Evolutionary conservation across 2,113 vertebrate genomes (phyloP), one percentile per base, ranked within the genome.

Genomic region (Prunella himalayana): DNA sequence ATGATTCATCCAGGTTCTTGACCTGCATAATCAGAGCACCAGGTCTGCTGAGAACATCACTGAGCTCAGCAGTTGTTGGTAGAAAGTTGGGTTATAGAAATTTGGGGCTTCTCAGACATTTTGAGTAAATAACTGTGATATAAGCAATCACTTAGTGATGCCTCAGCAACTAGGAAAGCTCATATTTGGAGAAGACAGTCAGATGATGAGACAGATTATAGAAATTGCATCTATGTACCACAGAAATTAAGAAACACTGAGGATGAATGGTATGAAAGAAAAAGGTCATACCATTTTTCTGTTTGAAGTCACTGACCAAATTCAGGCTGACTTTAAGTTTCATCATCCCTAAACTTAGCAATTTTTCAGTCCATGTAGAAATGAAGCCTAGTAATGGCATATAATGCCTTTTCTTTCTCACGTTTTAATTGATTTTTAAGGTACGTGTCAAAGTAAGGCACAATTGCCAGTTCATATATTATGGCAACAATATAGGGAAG

Each of bases 371-470:
- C 44, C 10, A 31, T 50, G 39, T 9, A 60, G 39, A 86, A 92
- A 82, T 35, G 2, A 90, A 73, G 21, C 56, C 20, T 68, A 85
- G 33, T 47, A 91, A 82, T 53, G 50, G 19, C 28, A 72, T 75
- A 54, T 68, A 88, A 60, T 57, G 11, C 8, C 82, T 76, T 4
- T 23, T 88, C 64, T 94, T 97, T 94, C 86, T 90, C 82, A 71
- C 81, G 35, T 82, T 92, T 90, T 92, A 95, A 95, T 93, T 42
- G 10, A 94, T 88, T 96, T 96, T 97, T 95, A 96, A 97, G 78
- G 86, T 27, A 56, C 63, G 45, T 88, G 68, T 92, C 82, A 94
- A 94, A 97, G 72, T 61, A 86, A 63, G 59, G 78, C 54, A 57
- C 88, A 89, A 91, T 42, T 92, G 88, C 51, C 86, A 96, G 91